Evolutionary conservation across 2,797 vertebrate species (phyloP).

Genomic region (Anomalospiza imberbis): DNA sequence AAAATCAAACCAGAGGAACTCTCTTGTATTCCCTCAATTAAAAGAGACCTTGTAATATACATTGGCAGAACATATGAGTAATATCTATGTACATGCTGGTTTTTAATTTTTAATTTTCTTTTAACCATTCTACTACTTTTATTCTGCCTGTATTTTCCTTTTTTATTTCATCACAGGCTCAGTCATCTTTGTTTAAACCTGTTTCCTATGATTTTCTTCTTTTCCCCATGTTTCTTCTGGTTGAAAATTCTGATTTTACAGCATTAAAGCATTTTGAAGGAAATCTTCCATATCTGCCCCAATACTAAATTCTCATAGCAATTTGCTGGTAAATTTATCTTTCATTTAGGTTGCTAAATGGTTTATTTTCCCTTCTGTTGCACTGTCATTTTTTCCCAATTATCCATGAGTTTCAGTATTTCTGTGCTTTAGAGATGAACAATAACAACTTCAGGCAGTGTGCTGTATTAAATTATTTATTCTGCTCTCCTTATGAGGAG

Average conservation of each 20-base stretch:
- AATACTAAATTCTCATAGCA: background rate
- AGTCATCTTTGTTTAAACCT: background rate
- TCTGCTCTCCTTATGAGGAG: background rate
- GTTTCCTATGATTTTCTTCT: background rate
- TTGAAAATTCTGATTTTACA: background rate
- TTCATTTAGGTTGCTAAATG: slow-evolving; percentile 18
- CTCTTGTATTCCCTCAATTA: background rate
- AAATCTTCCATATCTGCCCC: background rate
- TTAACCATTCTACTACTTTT: background rate
- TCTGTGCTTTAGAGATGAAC: slow-evolving; percentile 2
- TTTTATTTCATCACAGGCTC: background rate
- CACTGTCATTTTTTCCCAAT: background rate
- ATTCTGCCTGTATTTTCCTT: background rate
- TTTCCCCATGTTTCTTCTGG: background rate
- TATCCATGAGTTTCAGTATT: slow-evolving; percentile 3
- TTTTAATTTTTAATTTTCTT: background rate
- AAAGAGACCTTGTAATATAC: background rate
- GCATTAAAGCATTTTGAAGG: background rate
- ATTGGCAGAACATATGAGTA: background rate
- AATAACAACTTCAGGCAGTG: background rate
- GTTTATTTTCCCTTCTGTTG: background rate
- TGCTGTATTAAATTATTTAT: background rate
- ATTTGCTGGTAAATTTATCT: background rate
- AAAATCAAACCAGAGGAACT: background rate
- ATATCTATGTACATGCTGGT: background rate